Evolutionary conservation across 2,797 vertebrate genomes (phyloP), one percentile per base, ranked within the genome.

Genomic region (Onychomys leucogaster): DNA sequence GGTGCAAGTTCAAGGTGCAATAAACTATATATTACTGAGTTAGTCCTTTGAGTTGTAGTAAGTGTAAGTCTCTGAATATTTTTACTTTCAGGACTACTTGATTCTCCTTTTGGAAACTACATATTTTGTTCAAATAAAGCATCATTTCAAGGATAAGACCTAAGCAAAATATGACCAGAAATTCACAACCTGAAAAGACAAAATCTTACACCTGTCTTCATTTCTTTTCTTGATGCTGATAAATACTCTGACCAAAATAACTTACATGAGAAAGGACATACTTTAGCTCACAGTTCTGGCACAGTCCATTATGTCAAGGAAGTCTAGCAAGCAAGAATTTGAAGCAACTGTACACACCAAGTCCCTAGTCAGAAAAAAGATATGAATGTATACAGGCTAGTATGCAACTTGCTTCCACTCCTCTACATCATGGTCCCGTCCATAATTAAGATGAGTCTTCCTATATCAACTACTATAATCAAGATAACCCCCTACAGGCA

Each of bases 51-150:
- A 65, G 55, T 91, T 80, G 0, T 9, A 17, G 32, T 61, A 73
- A 46, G 19, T 83, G 32, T 61, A 73, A 46, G 19, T 83, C 67
- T 63, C 55, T 67, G 46, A 49, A 77, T 43, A 94, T 37, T 10
- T 59, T 71, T 37, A n/a, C 32, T 43, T 88, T 90, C 61, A 83
- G n/a, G 63, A 32, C 2, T 52, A n/a, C 57, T 34, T 46, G 57
- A 91, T 76, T 85, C 57, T 84, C 32, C 67, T 73, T 67, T 76
- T 46, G 46, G 43, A 76, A 76, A 76, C 41, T 46, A 75, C 9
- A 82, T 5, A 88, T 34, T 80, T 67, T 77, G 29, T 13, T 94
- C 34, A 94, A 92, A 92, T 63, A 77, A 86, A 94, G 85, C 65
- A 85, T 78, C 80, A 34, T 77, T 88, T 77, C 46, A 94, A 37